Evolutionary conservation across 2,113 vertebrate genomes (phyloP).

Genomic region (Eupsittula cactorum): DNA sequence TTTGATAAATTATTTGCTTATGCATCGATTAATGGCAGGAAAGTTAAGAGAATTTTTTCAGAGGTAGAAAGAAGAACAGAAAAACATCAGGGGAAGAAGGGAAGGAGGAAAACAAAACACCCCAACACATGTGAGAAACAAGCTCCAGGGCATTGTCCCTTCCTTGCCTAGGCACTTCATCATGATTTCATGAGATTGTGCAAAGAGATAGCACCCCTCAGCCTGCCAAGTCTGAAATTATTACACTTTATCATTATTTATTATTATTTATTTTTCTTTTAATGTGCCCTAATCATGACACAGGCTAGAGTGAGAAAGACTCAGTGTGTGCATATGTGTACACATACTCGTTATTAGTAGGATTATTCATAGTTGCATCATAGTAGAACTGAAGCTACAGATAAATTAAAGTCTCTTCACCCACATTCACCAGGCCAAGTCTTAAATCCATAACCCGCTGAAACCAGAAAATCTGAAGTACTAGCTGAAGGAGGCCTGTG

Average conservation of each 20-base stretch:
- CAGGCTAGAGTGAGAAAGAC: neutral
- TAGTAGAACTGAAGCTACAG: neutral
- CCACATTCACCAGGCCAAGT: neutral
- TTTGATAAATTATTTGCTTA: conserved; percentile 64
- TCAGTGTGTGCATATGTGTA: neutral
- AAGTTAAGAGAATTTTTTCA: conserved; percentile 49
- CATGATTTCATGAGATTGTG: neutral
- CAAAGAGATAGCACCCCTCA: neutral
- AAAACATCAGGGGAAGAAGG: neutral
- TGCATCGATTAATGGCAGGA: conserved; percentile 18
- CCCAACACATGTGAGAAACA: neutral
- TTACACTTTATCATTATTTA: neutral
- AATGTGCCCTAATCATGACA: neutral
- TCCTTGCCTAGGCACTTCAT: neutral
- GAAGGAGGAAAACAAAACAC: neutral
- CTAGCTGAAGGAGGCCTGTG: neutral
- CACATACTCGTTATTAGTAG: neutral
- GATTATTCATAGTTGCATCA: neutral
- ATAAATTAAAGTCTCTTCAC: neutral
- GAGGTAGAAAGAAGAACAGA: conserved; percentile 15
- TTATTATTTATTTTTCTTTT: neutral
- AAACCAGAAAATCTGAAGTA: neutral
- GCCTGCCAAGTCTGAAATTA: conserved; percentile 2
- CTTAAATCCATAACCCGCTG: neutral
- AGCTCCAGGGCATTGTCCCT: neutral